Percentiles rank a stretch among this genome's conserved stretches.
Evolutionary conservation across 2,888 invertebrate genomes (phyloP).

Genomic region (Pyrochroa serraticornis): DNA sequence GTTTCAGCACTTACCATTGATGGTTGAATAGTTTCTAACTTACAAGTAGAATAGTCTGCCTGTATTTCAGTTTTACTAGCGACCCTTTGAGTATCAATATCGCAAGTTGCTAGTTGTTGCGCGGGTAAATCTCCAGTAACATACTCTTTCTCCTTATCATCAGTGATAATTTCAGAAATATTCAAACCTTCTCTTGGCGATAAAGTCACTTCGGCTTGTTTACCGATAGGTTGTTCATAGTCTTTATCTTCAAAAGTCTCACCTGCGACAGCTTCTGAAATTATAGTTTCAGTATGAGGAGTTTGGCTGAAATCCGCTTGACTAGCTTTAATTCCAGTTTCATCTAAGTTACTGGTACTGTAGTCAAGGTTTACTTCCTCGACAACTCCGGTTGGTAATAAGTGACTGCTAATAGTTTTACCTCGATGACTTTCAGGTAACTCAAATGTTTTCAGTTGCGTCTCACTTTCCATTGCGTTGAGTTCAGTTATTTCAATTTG

Average conservation of each 20-base stretch:
- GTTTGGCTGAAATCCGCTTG: constrained; percentile 57
- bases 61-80: constrained; percentile 60
- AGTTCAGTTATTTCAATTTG: constrained; percentile 68
- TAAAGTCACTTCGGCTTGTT: constrained; percentile 55
- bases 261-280: constrained; percentile 59
- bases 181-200: constrained; percentile 59
- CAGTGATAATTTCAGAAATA: constrained; percentile 59
- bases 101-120: constrained; percentile 57
- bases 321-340: constrained; percentile 43
- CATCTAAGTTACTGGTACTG: constrained; percentile 46
- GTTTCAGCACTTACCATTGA: constrained; percentile 57
- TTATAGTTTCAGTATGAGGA: constrained; percentile 58
- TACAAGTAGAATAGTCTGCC: constrained; percentile 55
- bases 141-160: constrained; percentile 61
- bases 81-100: constrained; percentile 59
- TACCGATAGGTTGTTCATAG: constrained; percentile 51
- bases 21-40: constrained; percentile 50
- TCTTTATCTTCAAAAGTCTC: constrained; percentile 61
- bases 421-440: constrained; percentile 62
- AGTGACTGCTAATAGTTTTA: constrained; percentile 59
- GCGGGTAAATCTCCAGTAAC: constrained; percentile 50
- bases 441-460: constrained; percentile 59
- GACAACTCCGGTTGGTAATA: constrained; percentile 63
- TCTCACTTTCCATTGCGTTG: constrained; percentile 70
- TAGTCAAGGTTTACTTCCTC: constrained; percentile 58